phyloP scores from a whole-genome alignment of 2,797 vertebrate species.

The Falco peregrinus region DNA sequence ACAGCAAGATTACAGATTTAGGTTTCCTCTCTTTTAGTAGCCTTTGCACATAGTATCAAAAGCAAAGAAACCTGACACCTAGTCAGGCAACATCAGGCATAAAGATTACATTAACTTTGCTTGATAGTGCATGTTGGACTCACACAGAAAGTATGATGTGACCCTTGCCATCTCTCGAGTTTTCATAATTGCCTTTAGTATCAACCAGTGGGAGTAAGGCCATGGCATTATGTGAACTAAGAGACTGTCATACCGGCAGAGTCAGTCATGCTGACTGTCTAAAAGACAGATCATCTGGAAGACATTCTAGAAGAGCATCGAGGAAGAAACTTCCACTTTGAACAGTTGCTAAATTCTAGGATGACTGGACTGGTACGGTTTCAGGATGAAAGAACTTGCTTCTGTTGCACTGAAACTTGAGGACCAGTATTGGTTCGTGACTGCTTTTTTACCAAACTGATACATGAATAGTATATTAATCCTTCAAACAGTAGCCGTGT shows the following conservation, averaged over 20 bases:
- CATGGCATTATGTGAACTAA: neutral
- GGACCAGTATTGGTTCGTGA: neutral
- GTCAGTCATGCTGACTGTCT: accelerated
- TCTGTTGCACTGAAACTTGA: neutral
- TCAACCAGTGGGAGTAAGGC: neutral
- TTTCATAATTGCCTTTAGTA: neutral
- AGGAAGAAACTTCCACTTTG: neutral
- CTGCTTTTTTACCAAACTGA: neutral
- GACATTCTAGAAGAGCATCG: neutral
- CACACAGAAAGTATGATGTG: neutral
- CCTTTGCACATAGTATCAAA: neutral
- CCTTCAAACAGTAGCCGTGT: neutral
- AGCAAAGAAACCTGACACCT: neutral
- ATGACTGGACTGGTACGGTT: accelerated
- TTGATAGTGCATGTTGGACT: neutral
- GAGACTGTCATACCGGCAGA: neutral
- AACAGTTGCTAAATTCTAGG: neutral
- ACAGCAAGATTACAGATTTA: neutral
- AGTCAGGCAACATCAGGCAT: neutral
- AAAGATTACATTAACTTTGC: neutral
- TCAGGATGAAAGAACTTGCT: neutral
- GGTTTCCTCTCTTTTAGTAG: neutral
- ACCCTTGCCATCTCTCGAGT: neutral
- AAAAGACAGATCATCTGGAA: neutral
- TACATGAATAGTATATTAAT: neutral